A percentile compares a stretch with the other conserved stretches of the same genome.
Evolutionary conservation across 2,113 vertebrate species (phyloP).

Genomic region (Columba janthina): DNA sequence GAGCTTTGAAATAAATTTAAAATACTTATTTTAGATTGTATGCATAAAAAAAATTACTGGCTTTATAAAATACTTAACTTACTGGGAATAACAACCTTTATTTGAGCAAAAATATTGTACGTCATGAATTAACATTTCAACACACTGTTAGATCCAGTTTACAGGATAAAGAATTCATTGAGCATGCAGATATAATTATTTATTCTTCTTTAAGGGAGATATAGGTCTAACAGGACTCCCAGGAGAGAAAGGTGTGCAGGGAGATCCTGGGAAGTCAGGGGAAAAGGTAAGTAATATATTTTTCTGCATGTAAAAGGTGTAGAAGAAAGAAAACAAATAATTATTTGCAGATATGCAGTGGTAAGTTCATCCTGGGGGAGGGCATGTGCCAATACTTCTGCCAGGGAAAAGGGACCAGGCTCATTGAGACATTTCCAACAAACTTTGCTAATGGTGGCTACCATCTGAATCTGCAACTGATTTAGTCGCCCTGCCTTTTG

Average conservation of each 20-base stretch:
- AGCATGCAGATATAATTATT: neutral
- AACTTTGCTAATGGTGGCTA: neutral
- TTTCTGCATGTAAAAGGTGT: neutral
- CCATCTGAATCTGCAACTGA: neutral
- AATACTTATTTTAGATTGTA: neutral
- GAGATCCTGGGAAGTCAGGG: conserved; percentile 41
- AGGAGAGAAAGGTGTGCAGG: conserved; percentile 45
- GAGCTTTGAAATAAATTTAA: neutral
- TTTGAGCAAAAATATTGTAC: neutral
- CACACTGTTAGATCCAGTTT: neutral
- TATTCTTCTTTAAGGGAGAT: conserved; percentile 61
- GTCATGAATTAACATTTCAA: neutral
- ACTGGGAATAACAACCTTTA: neutral
- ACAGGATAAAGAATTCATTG: neutral
- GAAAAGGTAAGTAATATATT: conserved; percentile 58
- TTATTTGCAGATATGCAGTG: neutral
- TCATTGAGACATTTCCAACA: neutral
- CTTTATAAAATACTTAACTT: neutral
- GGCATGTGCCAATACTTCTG: neutral
- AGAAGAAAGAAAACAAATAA: neutral
- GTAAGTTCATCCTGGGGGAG: neutral
- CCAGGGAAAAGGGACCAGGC: neutral
- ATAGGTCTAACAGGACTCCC: conserved; percentile 40
- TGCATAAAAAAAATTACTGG: neutral
- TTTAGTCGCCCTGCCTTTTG: neutral